phyloP scores from a whole-genome alignment of 2,888 invertebrate species.

The Megaustenia siamemsis region DNA sequence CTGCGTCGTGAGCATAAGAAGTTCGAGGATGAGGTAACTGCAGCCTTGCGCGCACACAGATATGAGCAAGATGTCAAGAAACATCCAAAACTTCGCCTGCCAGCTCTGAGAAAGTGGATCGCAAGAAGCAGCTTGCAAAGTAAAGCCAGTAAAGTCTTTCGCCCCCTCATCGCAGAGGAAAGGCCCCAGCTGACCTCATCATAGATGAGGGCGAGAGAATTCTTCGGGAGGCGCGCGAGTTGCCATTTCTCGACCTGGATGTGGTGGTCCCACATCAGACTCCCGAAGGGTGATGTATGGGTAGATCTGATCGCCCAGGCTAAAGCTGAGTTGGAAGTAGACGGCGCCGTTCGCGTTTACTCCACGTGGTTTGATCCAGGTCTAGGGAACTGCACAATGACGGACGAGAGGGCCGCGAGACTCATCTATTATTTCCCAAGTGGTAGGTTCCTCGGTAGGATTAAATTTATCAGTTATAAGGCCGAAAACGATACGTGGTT shows the following conservation, averaged over 20 bases:
- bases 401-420: constrained; percentile 6
- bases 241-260: background rate
- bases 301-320: background rate
- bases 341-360: background rate
- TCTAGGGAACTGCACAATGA: background rate
- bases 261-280: background rate
- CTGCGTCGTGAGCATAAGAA: too few relatives aligned
- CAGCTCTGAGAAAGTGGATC: too few relatives aligned
- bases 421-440: constrained; percentile 6
- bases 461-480: background rate
- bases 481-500: too few relatives aligned
- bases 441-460: background rate
- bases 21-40: too few relatives aligned
- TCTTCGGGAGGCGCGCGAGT: background rate
- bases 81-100: too few relatives aligned
- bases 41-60: too few relatives aligned
- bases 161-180: too few relatives aligned
- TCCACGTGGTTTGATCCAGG: background rate
- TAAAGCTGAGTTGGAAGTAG: background rate
- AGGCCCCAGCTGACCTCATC: too few relatives aligned
- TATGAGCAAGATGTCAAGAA: too few relatives aligned
- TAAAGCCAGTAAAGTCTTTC: too few relatives aligned
- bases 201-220: too few relatives aligned
- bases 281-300: background rate
- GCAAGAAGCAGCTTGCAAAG: too few relatives aligned